Base-by-base conservation (phyloP, 2,113 vertebrate species). In the Odobenus rosmarus region DNA sequence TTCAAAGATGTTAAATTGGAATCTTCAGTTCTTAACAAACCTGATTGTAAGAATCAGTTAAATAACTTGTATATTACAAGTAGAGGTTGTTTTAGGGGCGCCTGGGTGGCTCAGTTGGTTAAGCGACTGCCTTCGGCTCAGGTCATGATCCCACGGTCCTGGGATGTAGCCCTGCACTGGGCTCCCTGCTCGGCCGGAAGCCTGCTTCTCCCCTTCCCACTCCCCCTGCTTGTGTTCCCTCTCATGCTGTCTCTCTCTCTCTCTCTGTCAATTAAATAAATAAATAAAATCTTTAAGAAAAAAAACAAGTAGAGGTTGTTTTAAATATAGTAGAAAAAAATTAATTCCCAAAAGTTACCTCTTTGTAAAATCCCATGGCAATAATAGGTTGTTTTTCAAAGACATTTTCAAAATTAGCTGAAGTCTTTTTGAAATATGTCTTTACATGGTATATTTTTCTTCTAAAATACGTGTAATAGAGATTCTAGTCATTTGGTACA, bases 311-410 rank as follows among this genome's bases (percentile, higher is more conserved):
- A 90, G 26, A 84, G 28, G 39, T 59, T 92, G 36, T 36, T 86
- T 94, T 74, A 94, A 91, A 81, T 71, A 36, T 86, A 24, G 31
- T 53, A 69, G 53, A 69, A 61, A 21, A 21, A 90, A 72, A 81
- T 91, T 71, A 36, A 62, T 90, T 93, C n/a, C n/a, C 42, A 28
- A 2, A 94, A 88, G n/a, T 88, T 77, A 28, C 15, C 7, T 77
- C 23, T 81, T 81, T 67, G 13, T 72, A 86, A 64, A 64, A 81
- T 80, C 64, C 33, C 4, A 6, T 94, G n/a, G 31, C 19, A 81
- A 81, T 81, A 81, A 31, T 84, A 39, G 21, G 13, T 84, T 96
- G 21, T 64, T 94, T 90, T 94, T 74, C 62, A 96, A 69, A 59
- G n/a, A 86, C 24, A 49, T 53, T n/a, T 86, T 90, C 28, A 90